A percentile compares a stretch with the other conserved stretches of the same genome.
Conservation (phyloP, 2,113 vertebrate species). For the Tricholaema leucomelas region DNA sequence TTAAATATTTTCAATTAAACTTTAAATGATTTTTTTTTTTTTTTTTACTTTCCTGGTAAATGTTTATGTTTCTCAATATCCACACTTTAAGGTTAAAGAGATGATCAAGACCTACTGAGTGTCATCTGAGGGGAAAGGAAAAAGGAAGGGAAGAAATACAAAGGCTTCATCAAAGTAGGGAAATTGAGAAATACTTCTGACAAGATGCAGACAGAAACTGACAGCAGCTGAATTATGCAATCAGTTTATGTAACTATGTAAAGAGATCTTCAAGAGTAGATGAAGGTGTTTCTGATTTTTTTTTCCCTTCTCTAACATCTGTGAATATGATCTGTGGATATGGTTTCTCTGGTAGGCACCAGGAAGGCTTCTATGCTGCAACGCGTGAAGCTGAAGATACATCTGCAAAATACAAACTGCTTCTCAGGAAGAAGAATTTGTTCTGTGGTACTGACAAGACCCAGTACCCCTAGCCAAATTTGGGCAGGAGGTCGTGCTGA, state of each 20-base stretch:
- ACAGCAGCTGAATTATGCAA: slow-evolving; percentile 30
- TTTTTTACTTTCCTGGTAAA: background rate
- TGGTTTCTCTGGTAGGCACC: background rate
- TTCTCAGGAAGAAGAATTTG: background rate
- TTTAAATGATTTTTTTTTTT: background rate
- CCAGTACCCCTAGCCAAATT: no score
- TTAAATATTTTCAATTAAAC: background rate
- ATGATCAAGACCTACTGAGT: background rate
- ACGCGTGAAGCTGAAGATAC: background rate
- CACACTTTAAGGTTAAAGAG: background rate
- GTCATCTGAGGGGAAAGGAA: background rate
- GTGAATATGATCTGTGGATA: background rate
- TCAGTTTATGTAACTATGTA: slow-evolving; percentile 16
- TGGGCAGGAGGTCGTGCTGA: no score
- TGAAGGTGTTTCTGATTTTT: background rate
- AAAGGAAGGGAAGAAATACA: background rate
- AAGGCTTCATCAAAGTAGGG: background rate
- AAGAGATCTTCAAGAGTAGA: slow-evolving; percentile 2
- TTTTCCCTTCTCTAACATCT: background rate
- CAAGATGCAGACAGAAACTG: slow-evolving; percentile 15
- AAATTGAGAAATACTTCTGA: slow-evolving; percentile 24
- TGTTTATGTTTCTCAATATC: background rate
- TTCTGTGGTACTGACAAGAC: background rate
- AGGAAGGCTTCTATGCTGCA: background rate
- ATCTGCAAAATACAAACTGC: background rate